phyloP scores from a whole-genome alignment of 2,113 vertebrate genomes.

The Pyxicephalus adspersus region DNA sequence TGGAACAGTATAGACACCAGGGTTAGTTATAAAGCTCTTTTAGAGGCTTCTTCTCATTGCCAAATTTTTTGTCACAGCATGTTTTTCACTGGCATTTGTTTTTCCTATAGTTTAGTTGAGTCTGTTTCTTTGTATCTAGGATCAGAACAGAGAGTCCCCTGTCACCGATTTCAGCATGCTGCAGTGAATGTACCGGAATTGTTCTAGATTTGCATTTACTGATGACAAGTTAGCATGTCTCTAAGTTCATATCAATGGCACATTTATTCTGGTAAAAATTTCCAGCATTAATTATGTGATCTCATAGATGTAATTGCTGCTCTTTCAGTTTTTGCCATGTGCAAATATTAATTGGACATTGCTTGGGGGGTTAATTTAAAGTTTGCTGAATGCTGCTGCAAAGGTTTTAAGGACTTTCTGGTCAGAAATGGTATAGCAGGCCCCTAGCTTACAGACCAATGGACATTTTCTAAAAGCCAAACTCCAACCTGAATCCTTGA shows the following conservation, averaged over 20 bases:
- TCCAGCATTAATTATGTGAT: not conserved
- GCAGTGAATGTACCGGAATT: not conserved
- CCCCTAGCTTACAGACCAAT: too few relatives aligned
- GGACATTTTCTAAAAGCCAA: too few relatives aligned
- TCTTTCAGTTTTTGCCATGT: not conserved
- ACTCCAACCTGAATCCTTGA: too few relatives aligned
- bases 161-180: not conserved
- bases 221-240: not conserved
- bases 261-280: constrained; percentile 4
- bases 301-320: not conserved
- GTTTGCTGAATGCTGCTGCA: too few relatives aligned
- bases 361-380: too few relatives aligned
- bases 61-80: not conserved
- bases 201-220: constrained; percentile 5
- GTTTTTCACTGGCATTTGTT: not conserved
- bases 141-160: constrained; percentile 14
- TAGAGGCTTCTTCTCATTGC: not conserved
- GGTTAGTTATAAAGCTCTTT: not conserved
- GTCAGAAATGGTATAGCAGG: too few relatives aligned
- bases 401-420: too few relatives aligned
- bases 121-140: too few relatives aligned
- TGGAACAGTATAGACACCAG: not conserved
- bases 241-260: constrained; percentile 21
- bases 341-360: too few relatives aligned
- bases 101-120: too few relatives aligned